Evolutionary conservation across 2,797 vertebrate species (phyloP).

Genomic region (Catharus ustulatus): DNA sequence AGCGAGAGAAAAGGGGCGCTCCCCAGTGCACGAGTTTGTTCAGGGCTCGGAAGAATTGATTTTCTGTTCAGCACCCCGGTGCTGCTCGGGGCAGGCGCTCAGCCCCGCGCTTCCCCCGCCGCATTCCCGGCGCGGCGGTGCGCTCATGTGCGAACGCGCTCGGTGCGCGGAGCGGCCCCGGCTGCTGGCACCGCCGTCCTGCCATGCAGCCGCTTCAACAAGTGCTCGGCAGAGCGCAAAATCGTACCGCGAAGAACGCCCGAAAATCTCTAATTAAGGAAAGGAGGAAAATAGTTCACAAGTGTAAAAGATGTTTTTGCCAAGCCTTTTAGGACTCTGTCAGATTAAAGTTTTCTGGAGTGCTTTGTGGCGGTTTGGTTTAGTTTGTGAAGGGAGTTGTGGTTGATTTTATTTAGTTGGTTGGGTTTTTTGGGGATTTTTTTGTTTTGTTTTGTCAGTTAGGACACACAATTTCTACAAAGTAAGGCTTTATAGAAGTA

Average conservation of each 20-base stretch:
- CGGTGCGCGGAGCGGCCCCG: neutral
- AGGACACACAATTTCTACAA: neutral
- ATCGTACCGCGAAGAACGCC: neutral
- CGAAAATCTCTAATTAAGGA: neutral
- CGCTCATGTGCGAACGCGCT: neutral
- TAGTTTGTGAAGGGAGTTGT: neutral
- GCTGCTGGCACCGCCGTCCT: neutral
- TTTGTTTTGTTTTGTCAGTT: neutral
- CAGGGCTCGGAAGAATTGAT: accelerated
- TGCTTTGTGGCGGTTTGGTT: neutral
- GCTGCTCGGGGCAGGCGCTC: neutral
- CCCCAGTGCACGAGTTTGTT: accelerated
- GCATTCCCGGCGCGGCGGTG: accelerated
- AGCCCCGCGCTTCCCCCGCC: neutral
- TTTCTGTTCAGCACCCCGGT: accelerated
- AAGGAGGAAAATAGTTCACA: accelerated
- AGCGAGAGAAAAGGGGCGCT: accelerated
- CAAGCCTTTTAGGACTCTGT: neutral
- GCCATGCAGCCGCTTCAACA: neutral
- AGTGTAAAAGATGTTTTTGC: neutral
- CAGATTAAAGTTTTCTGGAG: neutral
- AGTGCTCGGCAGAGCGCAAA: neutral
- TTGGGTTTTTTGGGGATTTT: too few species aligned
- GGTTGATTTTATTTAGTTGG: neutral
- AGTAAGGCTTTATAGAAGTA: neutral